Evolutionary conservation across 92 coral and sea anemone species (phyloP).

Genomic region (Desmophyllum pertusum): DNA sequence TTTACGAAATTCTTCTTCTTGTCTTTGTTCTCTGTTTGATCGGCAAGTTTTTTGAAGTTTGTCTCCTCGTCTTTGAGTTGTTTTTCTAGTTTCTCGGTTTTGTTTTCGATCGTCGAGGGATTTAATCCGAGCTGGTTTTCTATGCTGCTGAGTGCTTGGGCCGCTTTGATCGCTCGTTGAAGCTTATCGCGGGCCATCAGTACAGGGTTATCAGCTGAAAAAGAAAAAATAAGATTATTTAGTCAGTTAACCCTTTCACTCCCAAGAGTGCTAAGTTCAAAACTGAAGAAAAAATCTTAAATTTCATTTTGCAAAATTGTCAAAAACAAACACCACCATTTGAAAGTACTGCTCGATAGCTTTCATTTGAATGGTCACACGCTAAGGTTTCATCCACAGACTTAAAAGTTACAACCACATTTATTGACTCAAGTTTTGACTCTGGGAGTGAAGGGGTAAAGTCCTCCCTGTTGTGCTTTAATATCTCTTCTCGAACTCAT

Average conservation of each 20-base stretch:
- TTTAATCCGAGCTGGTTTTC: slow-evolving; percentile 75
- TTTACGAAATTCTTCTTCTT: slow-evolving; percentile 55
- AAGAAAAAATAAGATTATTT: background rate
- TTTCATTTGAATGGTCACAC: too few relatives aligned
- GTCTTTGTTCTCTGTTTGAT: slow-evolving; percentile 38
- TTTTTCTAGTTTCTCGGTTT: slow-evolving; percentile 74
- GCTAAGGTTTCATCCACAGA: too few relatives aligned
- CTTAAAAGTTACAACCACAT: too few relatives aligned
- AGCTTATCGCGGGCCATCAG: slow-evolving; percentile 73
- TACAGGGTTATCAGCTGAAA: slow-evolving; percentile 65
- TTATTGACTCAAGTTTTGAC: too few relatives aligned
- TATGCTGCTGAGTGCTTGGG: slow-evolving; percentile 75
- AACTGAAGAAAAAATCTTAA: too few relatives aligned
- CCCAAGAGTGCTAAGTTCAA: too few relatives aligned
- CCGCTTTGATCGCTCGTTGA: slow-evolving; percentile 67
- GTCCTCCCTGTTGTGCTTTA: too few relatives aligned
- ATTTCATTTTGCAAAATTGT: too few relatives aligned
- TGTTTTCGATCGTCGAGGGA: slow-evolving; percentile 65
- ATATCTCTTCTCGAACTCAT: too few relatives aligned
- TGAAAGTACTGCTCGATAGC: too few relatives aligned
- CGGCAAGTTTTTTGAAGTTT: slow-evolving; percentile 58
- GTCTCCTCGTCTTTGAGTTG: slow-evolving; percentile 56
- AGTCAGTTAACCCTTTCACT: background rate
- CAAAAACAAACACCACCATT: too few relatives aligned
- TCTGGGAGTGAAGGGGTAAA: too few relatives aligned